These are phyloP conservation scores for Coreoperca whiteheadi DNA, from an alignment of 2,113 vertebrate species.

Conservation along the genomic window DNA sequence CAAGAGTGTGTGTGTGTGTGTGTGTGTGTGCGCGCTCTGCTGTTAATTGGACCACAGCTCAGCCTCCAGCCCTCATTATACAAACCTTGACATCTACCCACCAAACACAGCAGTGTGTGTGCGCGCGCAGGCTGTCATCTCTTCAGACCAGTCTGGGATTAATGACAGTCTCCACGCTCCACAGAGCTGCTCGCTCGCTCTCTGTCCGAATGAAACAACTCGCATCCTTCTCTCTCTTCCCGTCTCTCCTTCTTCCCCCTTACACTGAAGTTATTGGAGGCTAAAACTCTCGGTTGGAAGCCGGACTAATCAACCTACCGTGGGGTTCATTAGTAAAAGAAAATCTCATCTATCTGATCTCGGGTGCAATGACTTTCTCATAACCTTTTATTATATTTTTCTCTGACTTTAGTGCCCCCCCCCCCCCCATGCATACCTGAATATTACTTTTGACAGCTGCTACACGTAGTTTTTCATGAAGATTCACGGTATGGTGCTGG, in stretches of 20 bases:
- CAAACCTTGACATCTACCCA: neutral
- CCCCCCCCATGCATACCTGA: no score
- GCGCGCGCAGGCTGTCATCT: neutral
- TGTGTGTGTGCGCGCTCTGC: neutral
- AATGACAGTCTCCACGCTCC: neutral
- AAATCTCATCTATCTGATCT: no score
- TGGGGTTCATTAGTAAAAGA: no score
- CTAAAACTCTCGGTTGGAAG: neutral
- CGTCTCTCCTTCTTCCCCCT: neutral
- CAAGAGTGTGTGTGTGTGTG: neutral
- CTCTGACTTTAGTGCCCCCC: no score
- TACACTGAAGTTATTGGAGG: neutral
- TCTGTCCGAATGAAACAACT: neutral
- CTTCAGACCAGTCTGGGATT: neutral
- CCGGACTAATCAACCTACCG: no score
- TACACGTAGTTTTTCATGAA: no score
- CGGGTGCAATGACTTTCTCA: no score
- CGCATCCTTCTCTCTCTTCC: neutral
- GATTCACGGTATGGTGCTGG: no score
- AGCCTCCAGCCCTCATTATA: conserved; percentile 1
- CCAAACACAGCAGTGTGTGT: neutral
- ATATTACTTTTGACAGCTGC: no score
- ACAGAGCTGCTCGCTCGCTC: neutral
- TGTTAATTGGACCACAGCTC: conserved; percentile 3
- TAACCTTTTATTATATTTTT: no score